Percentiles rank a stretch among this genome's conserved stretches.
These are phyloP conservation scores for Cartodere bifasciata DNA, from an alignment of 2,888 invertebrate genomes.

Conservation along the genomic window DNA sequence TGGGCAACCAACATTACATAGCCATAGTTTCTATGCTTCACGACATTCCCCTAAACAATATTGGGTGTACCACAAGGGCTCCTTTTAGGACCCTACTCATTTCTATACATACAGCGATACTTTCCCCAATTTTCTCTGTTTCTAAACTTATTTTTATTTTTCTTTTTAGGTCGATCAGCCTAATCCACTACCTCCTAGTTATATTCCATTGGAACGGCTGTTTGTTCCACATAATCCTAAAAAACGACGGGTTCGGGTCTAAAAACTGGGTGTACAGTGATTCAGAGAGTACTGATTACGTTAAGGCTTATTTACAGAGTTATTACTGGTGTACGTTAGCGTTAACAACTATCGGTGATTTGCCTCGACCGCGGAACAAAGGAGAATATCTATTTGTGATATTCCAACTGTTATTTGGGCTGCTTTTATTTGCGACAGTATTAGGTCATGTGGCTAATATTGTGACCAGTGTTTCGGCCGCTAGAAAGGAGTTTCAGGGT, in stretches of 20 bases:
- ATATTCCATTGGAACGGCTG: constrained; percentile 99
- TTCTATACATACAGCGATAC: too few species aligned
- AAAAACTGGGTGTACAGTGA: constrained; percentile 84
- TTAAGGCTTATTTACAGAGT: constrained; percentile 92
- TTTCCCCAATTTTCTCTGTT: too few species aligned
- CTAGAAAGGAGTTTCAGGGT: constrained; percentile 98
- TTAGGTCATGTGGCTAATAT: constrained; percentile 97
- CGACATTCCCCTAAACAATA: too few species aligned
- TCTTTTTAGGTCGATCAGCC: constrained; percentile 62
- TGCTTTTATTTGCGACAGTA: constrained; percentile 90
- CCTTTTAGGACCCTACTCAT: too few species aligned
- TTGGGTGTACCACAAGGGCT: too few species aligned
- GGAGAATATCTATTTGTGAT: constrained; percentile 94
- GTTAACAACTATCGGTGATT: constrained; percentile 87
- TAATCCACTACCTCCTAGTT: constrained; percentile 92
- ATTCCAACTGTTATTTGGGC: constrained; percentile 83
- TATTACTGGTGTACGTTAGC: constrained; percentile 98
- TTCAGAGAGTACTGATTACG: constrained; percentile 75
- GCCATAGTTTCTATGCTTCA: too few species aligned
- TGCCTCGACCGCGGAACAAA: constrained; percentile 84
- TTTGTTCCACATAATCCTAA: constrained; percentile 92
- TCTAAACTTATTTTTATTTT: too few species aligned
- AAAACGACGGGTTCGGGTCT: constrained; percentile 89
- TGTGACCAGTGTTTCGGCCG: constrained; percentile 93
- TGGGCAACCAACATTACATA: too few species aligned